Evolutionary conservation across 2,888 invertebrate species (phyloP), one percentile per base, ranked within the genome.

Genomic region (Dryocosmus kuriphilus): DNA sequence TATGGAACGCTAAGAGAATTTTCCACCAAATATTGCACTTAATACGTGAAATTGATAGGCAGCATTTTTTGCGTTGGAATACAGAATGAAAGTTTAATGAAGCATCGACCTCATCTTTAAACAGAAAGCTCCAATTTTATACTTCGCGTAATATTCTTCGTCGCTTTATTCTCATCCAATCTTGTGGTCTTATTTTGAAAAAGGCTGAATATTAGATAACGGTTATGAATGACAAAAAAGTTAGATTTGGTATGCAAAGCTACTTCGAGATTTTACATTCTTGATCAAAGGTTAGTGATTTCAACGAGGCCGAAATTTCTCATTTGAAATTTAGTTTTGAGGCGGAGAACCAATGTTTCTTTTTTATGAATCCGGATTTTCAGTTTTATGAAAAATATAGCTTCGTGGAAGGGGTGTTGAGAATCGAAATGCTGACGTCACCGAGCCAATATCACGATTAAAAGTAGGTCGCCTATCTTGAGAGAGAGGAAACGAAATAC

Each of bases 381-480:
- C 30, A 30, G 32, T 46, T 71, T 46, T 32, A 51, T 51, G 30
- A 51, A 71, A 51, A 51, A 32, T 30, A 32, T 71, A 51, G 71
- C 32, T 71, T 71, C 24, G n/a, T 30, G 14, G 19, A 71, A 51
- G 71, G 51, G n/a, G 22, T 51, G 51, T 71, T 71, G 46, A 5
- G 41, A 67, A 67, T 14, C 41, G 27, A 71, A 71, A 51, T 71
- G 32, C 46, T 71, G 71, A 32, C 14, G 51, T 51, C 71, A 51
- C 51, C 71, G 51, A 71, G 71, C 51, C 71, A 71, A 71, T 71
- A 71, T 71, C 30, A 32, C 51, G 30, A 32, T 51, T 51, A 51
- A 51, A 71, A 71, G 71, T 71, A 71, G 71, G 71, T 71, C 71
- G 71, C 51, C 5, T 51, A 51, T n/a, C 30, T 71, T 51, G n/a